These are phyloP conservation scores for Synergus umbraculus DNA, from an alignment of 2,888 invertebrate species.

Conservation along the genomic window DNA sequence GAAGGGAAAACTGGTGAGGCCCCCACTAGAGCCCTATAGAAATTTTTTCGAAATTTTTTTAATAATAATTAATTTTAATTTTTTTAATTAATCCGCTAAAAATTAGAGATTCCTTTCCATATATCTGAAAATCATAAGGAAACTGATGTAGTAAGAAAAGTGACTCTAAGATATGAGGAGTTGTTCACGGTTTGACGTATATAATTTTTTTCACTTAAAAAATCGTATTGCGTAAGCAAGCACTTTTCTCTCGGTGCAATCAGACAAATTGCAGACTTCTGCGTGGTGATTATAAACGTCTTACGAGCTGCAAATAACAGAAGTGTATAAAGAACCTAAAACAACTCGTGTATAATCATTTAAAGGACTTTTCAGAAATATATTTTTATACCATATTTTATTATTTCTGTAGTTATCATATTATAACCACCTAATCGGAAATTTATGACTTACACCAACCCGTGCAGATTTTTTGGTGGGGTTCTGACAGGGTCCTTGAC, in stretches of 20 bases:
- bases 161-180: constrained; percentile 16
- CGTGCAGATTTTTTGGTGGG: too few relatives aligned
- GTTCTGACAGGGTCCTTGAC: too few relatives aligned
- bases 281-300: constrained; percentile 29
- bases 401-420: too few relatives aligned
- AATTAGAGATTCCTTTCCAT: not conserved
- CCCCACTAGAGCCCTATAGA: too few relatives aligned
- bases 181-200: constrained; percentile 44
- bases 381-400: too few relatives aligned
- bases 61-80: too few relatives aligned
- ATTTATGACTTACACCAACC: too few relatives aligned
- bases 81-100: too few relatives aligned
- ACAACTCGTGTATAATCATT: constrained; percentile 6
- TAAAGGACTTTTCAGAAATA: not conserved
- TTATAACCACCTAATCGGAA: too few relatives aligned
- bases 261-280: constrained; percentile 39
- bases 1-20: too few relatives aligned
- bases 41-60: too few relatives aligned
- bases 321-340: constrained; percentile 1
- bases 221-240: constrained; percentile 28
- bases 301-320: constrained; percentile 28
- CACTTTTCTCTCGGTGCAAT: constrained; percentile 18
- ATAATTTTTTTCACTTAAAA: not conserved
- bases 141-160: not conserved
- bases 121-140: not conserved